A percentile compares a stretch with the other conserved stretches of the same genome.
Conservation (phyloP, 2,888 invertebrate species). For the Ernsta delagoae region DNA sequence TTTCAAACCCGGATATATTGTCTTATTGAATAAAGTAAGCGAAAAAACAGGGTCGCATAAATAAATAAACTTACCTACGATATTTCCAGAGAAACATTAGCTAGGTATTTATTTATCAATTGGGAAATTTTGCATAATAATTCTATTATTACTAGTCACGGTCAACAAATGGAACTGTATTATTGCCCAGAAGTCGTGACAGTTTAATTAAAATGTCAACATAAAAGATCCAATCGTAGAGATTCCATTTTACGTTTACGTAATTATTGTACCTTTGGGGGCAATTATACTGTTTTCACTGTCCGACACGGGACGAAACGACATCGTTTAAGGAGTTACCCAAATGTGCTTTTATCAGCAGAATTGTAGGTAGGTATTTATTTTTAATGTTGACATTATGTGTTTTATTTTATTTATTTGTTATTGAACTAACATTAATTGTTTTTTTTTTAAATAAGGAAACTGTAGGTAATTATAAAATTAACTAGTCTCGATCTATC, state of each 20-base stretch:
- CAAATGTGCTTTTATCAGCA: too few relatives aligned
- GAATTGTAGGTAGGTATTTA: too few relatives aligned
- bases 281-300: constrained; percentile 33
- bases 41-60: not conserved
- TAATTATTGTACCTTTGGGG: constrained; percentile 36
- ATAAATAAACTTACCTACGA: not conserved
- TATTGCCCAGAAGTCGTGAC: constrained; percentile 27
- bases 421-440: too few relatives aligned
- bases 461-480: too few relatives aligned
- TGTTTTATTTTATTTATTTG: too few relatives aligned
- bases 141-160: constrained; percentile 24
- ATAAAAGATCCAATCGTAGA: constrained; percentile 40
- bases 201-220: constrained; percentile 41
- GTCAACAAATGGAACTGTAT: constrained; percentile 30
- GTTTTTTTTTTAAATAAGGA: too few relatives aligned
- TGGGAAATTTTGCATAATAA: not conserved
- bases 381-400: too few relatives aligned
- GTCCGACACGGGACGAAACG: constrained; percentile 19
- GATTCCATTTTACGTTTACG: constrained; percentile 36
- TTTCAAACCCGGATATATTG: constrained; percentile 1
- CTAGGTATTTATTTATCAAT: not conserved
- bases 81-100: not conserved
- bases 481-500: too few relatives aligned
- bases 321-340: not conserved
- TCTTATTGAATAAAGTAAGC: not conserved